Base-by-base conservation (phyloP, 2,797 vertebrate genomes). In the Acanthornis magna region DNA sequence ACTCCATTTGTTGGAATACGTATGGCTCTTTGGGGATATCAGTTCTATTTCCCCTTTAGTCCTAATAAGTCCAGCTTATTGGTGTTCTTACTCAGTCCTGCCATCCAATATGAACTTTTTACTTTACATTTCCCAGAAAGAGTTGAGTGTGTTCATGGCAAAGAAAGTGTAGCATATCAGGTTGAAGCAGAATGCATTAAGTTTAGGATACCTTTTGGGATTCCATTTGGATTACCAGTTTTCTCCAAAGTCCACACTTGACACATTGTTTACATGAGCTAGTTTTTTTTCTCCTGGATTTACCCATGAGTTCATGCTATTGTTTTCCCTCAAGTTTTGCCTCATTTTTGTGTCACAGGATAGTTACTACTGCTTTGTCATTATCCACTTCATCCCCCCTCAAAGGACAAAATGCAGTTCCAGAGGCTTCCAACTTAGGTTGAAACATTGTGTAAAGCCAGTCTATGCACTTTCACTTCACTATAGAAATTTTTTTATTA, bases 401-500 rank as follows among this genome's bases (percentile, higher is more conserved):
- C 23, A 71, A 25, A 81, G 38, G 25, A 38, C 16, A 73, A 91
- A 89, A 88, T 21, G 16, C 16, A 17, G 15, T 47, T 43, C 40
- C 48, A 63, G 43, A 90, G 26, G 34, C 13, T 43, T 63, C 34
- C 80, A 58, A 21, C 27, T 61, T 29, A 34, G 6, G 16, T 4
- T 38, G 20, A 32, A 78, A 57, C 21, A 9, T 4, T 20, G 11
- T 38, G 4, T 43, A 68, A 79, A 91, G 48, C 70, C 54, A 66
- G 60, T 5, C 54, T n/a, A 8, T 43, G 48, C 2, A 16, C 71
- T 93, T 88, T 30, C 13, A 51, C 61, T 82, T 91, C 23, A 15
- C 48, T 77, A 43, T 15, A 74, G 36, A 11, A 88, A 16, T n/a
- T 62, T 95, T 67, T 96, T 94, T 95, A 93, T 89, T 93, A 88